Conservation (phyloP, 2,797 vertebrate genomes). For the Trachurus trachurus region DNA sequence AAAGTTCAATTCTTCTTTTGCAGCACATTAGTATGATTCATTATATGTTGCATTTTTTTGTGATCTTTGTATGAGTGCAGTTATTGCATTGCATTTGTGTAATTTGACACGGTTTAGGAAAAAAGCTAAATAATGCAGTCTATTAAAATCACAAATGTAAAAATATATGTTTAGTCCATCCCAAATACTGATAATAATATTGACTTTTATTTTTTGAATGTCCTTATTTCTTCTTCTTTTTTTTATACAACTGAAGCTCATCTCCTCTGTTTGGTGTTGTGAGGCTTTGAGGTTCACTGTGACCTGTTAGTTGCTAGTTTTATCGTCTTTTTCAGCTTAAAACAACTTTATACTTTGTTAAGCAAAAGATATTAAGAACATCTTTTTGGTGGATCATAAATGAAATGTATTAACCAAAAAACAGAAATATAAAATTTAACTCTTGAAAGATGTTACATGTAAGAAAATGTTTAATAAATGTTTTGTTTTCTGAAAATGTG, state of each 20-base stretch:
- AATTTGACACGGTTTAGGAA: slow-evolving; percentile 38
- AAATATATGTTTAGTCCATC: slow-evolving; percentile 55
- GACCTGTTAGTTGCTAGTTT: slow-evolving; percentile 72
- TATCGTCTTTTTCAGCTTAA: slow-evolving; percentile 60
- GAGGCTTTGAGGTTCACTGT: slow-evolving; percentile 70
- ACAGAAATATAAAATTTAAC: slow-evolving; percentile 28
- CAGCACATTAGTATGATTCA: slow-evolving; percentile 60
- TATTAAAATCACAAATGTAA: slow-evolving; percentile 57
- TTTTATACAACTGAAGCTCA: slow-evolving; percentile 65
- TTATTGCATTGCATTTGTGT: slow-evolving; percentile 49
- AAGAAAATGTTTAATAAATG: slow-evolving; percentile 71
- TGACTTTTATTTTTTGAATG: slow-evolving; percentile 49
- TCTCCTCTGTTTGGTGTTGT: slow-evolving; percentile 73
- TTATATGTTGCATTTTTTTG: slow-evolving; percentile 54
- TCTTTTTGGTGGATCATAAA: slow-evolving; percentile 30
- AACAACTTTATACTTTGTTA: slow-evolving; percentile 51
- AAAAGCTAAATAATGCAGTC: slow-evolving; percentile 35
- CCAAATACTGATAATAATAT: slow-evolving; percentile 38
- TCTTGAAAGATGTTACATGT: slow-evolving; percentile 51
- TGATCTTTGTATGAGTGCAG: slow-evolving; percentile 65
- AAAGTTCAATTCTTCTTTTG: slow-evolving; percentile 31
- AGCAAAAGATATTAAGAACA: slow-evolving; percentile 27
- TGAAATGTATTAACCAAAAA: slow-evolving; percentile 34
- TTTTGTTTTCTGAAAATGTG: slow-evolving; percentile 65
- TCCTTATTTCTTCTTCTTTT: slow-evolving; percentile 36